Base-by-base conservation (phyloP, 2,113 vertebrate genomes). In the Cryptotis parvus region DNA sequence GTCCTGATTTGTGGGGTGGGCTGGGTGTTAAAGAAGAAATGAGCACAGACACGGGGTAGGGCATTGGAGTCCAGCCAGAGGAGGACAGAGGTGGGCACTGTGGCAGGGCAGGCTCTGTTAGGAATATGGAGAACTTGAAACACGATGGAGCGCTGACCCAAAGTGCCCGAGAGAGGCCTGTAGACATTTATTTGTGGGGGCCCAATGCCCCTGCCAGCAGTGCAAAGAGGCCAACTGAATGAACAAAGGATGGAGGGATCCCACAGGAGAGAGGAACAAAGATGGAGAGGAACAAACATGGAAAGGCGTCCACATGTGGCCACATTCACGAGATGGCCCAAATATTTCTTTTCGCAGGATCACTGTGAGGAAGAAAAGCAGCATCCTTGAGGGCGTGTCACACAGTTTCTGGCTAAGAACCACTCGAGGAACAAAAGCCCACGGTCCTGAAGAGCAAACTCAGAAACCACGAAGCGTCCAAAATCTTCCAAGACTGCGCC, bases 201-300 rank as follows among this genome's bases (percentile, higher is more conserved):
- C 55, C 55, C 22, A 6, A 9, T 49, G 43, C 45, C 55, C 1
- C 22, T 3, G 35, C 33, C 52, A 37, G 41, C 49, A 63, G 63
- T 22, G 9, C 43, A 73, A 52, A 61, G 69, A 81, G 12, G 45
- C 7, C 0, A 1, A 61, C 33, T 33, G 33, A 24, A 45, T 27
- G 55, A 22, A 6, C 8, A 0, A 26, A 1, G 0, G 18, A 39
- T 39, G 1, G 33, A 61, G 29, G 37, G 33, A n/a, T n/a, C n/a
- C n/a, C 9, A 61, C 4, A 15, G 55, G 7, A 70, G 41, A 8
- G 39, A 26, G 80, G 68, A 69, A 41, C n/a, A 35, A 41, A 63
- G 1, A 49, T 49, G 45, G 45, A 49, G 9, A 49, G 45, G n/a
- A n/a, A n/a, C n/a, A n/a, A n/a, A n/a, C n/a, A 49, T 10, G 45